Percentiles rank a stretch among this genome's conserved stretches.
These are phyloP conservation scores for Drosophila sucinea DNA, from an alignment of 1,140 invertebrate genomes.

Conservation along the genomic window DNA sequence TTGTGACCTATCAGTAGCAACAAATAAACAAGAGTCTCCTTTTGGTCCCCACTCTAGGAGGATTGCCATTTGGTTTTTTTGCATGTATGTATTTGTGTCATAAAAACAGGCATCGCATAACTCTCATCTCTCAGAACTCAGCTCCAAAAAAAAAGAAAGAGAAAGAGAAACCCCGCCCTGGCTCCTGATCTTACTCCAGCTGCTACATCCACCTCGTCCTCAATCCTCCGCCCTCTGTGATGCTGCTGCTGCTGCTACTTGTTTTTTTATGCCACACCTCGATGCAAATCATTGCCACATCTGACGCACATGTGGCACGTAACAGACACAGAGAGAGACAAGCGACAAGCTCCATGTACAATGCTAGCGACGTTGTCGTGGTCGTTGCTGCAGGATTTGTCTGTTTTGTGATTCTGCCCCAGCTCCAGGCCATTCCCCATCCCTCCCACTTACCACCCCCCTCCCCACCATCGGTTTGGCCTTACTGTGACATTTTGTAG, in stretches of 20 bases:
- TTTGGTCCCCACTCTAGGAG: slow-evolving; percentile 8
- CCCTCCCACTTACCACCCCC: background rate
- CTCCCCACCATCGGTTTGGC: slow-evolving; percentile 24
- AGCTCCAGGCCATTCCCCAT: background rate
- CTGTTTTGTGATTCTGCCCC: slow-evolving; percentile 66
- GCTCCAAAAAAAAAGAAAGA: background rate
- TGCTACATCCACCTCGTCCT: background rate
- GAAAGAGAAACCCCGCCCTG: too few relatives aligned
- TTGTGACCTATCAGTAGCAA: slow-evolving; percentile 74
- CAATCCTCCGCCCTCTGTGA: background rate
- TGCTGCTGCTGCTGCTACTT: slow-evolving; percentile 46
- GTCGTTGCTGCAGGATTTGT: slow-evolving; percentile 69
- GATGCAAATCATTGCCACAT: slow-evolving; percentile 80
- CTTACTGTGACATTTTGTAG: slow-evolving; percentile 70
- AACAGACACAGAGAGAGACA: slow-evolving; percentile 69
- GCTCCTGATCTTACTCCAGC: background rate
- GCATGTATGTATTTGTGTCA: slow-evolving; percentile 63
- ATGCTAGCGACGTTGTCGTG: slow-evolving; percentile 36
- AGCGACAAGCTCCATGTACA: slow-evolving; percentile 48
- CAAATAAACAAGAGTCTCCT: slow-evolving; percentile 63
- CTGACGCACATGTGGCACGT: slow-evolving; percentile 79
- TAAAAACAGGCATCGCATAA: slow-evolving; percentile 73
- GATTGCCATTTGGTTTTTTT: background rate
- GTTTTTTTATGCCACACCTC: slow-evolving; percentile 80
- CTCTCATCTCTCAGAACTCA: slow-evolving; percentile 31